phyloP scores from a whole-genome alignment of 2,113 vertebrate genomes.

The Pollimyrus isidori region DNA sequence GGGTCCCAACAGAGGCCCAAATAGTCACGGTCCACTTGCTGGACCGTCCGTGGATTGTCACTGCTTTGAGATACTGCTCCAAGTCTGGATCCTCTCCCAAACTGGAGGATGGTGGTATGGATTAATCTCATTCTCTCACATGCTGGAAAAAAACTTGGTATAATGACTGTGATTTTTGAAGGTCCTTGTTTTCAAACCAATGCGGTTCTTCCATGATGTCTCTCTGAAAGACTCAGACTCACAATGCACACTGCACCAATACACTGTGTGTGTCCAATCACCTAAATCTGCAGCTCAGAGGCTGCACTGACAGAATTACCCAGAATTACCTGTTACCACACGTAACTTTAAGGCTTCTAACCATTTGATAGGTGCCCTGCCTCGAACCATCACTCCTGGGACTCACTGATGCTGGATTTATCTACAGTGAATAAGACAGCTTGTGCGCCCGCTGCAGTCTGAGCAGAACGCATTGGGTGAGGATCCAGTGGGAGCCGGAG shows the following conservation, averaged over 20 bases:
- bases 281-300: background rate
- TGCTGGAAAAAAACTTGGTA: background rate
- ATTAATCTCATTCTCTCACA: background rate
- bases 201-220: background rate
- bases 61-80: background rate
- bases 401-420: background rate
- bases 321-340: background rate
- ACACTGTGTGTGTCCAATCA: background rate
- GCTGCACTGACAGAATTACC: background rate
- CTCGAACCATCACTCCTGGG: background rate
- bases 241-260: background rate
- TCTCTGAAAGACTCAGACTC: background rate
- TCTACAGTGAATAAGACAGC: background rate
- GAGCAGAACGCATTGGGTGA: background rate
- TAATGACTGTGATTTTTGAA: background rate
- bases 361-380: background rate
- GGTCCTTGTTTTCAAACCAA: background rate
- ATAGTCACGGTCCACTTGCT: constrained; percentile 18
- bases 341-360: background rate
- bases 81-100: background rate
- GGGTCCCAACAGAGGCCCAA: background rate
- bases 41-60: background rate
- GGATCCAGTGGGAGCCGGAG: background rate
- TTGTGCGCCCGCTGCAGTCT: background rate
- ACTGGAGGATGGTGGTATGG: background rate